Base-by-base conservation (phyloP, 2,888 invertebrate species). In the Sminthurinus aureus region DNA sequence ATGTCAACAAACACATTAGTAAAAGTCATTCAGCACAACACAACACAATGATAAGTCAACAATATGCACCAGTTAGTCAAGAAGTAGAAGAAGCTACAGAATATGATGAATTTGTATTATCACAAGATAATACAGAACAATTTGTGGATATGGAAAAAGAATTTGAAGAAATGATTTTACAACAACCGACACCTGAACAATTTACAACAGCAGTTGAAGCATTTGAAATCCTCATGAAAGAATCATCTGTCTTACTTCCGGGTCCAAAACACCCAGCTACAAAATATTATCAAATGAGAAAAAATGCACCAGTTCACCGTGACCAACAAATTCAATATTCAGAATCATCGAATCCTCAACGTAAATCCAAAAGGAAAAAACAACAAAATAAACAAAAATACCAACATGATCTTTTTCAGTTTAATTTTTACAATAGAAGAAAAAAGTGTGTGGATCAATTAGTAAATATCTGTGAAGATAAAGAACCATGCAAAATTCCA, bases 241-340 rank as follows among this genome's bases (percentile, higher is more conserved):
- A 22, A 15, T 18, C 38, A 22, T 20, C 24, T 24, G 38, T 15
- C 26, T 11, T 74, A n/a, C 18, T 76, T 6, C 76, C 76, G 15
- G 76, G 76, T 9, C 76, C 76, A 6, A 50, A 76, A 51, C 50
- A 76, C 51, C 76, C 76, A 9, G 52, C 76, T 52, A n/a, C 8
- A 76, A 51, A 76, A 76, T 69, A 13, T n/a, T 69, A n/a, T n/a
- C 12, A 69, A n/a, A 69, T 20, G 13, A 73, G 73, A 13, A 73
- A 22, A 24, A 51, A 77, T 13, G 18, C 20, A 20, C 6, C 52
- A 12, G 11, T 51, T 8, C 58, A 38, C 58, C 15, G 24, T 20
- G n/a, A 52, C 4, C 1, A 18, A 18, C 20, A 77, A 6, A 13
- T 11, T 3, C 15, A 9, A 2, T 77, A 52, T 22, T 20, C n/a